Evolutionary conservation across 1,140 invertebrate genomes (phyloP), one percentile per base, ranked within the genome.

Genomic region (Brachionus sp.): DNA sequence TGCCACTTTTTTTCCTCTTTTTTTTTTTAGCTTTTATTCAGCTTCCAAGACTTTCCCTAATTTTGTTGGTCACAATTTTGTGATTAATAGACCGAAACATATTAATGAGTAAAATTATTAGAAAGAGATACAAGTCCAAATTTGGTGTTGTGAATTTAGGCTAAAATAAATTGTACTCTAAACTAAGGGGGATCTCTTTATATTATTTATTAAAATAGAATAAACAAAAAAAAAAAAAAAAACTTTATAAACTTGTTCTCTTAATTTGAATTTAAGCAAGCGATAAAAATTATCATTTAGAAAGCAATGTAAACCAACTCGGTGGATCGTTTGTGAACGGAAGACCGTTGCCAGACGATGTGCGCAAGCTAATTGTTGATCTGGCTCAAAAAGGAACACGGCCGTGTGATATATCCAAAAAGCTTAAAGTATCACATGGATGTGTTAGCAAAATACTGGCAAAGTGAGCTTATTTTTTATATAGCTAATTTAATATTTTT

Each of bases 291-390:
- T 83, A 83, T 70, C 13, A 57, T 83, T 66, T 83, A 83, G 77
- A 86, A 83, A 95, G 95, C 9, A 96, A 96, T 86, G 94, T 98
- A 87, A 98, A 98, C 91, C 97, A 98, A 91, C 91, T 98, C 87
- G 96, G 97, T 85, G 97, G 97, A 85, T 95, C 96, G 77, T 98
- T 97, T 92, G 95, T 98, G 87, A 96, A 96, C 89, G 97, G 96
- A 66, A 91, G 97, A 85, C 97, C 97, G 66, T 91, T 98, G 86
- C 96, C 96, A 12, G 96, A 98, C 89, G 94, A 93, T 68, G 97
- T 95, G 50, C 91, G 96, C 77, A 95, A 97, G 90, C 94, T 95
- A 91, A 97, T 97, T 86, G 95, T 97, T 66, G 95, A 97, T 89
- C 90, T 97, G 85, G 95, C 95, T 35, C 94, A 97, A 89, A 94